Evolutionary conservation across 2,113 vertebrate species (phyloP), one percentile per base, ranked within the genome.

Genomic region (Peromyscus leucopus): DNA sequence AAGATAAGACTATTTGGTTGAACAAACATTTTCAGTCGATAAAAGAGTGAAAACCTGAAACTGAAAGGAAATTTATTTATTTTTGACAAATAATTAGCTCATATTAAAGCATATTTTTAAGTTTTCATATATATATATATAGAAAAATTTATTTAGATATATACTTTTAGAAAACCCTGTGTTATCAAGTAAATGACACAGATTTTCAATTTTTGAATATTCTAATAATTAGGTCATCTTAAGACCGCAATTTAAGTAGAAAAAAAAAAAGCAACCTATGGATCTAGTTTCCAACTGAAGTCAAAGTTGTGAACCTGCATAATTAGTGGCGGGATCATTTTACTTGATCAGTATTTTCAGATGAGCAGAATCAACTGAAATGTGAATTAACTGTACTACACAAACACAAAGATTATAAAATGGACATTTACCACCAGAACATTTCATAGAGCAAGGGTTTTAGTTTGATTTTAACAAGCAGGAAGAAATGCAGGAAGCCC

Each of bases 11-110:
- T 85, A 86, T 86, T 97, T 94, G 63, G 59, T 78, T 93, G 80
- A 97, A 97, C 76, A 97, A 86, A 65, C 59, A 96, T 74, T 93
- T 97, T 96, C 59, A 75, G 78, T 57, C 61, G 95, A 71, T 57
- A 93, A 86, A 97, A 93, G 65, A 92, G 79, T 24, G 48, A 91
- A 97, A 96, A 76, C 59, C 19, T 57, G 57, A 96, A 92, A 88
- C 55, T 46, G 86, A 93, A 91, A 87, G 74, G 48, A 63, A 96
- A 97, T 36, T 69, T 26, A 89, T 28, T 93, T 9, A 17, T 26
- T 59, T 69, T 69, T 80, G 22, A 48, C 33, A 82, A 84, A 91
- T 89, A 82, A 93, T 82, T 67, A 94, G 42, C 17, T 95, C 61
- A 84, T 92, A 96, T 91, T 93, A 63, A 95, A 71, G 22, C 33